Evolutionary conservation across 2,113 vertebrate genomes (phyloP).

Genomic region (Indicator indicator): DNA sequence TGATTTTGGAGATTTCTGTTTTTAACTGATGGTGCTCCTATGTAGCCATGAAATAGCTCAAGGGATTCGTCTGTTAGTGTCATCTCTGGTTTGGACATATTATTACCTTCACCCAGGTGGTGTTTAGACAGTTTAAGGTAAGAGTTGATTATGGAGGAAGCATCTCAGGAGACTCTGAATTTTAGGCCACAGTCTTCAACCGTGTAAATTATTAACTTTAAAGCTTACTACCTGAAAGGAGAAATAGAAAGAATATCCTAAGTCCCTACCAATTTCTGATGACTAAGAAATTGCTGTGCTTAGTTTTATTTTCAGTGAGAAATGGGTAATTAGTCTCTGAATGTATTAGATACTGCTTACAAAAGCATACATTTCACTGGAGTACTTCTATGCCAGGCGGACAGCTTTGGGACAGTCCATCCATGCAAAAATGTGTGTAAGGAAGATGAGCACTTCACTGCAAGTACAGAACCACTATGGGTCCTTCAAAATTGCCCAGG

Average conservation of each 20-base stretch:
- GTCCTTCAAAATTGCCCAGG: neutral
- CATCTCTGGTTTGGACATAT: neutral
- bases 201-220: neutral
- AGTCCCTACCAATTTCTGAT: neutral
- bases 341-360: neutral
- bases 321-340: neutral
- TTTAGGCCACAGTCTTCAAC: neutral
- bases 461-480: neutral
- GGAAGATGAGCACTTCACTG: neutral
- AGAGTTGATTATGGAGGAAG: neutral
- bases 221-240: neutral
- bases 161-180: neutral
- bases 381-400: neutral
- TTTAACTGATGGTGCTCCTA: neutral
- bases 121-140: neutral
- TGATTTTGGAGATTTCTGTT: neutral
- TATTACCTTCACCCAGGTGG: neutral
- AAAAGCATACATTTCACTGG: neutral
- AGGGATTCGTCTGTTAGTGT: neutral
- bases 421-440: neutral
- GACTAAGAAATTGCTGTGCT: neutral
- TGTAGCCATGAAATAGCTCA: neutral
- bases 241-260: neutral
- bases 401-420: neutral
- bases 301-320: slow-evolving; percentile 1